Evolutionary conservation across 2,888 invertebrate species (phyloP).

Genomic region (Heliconius charithonia): DNA sequence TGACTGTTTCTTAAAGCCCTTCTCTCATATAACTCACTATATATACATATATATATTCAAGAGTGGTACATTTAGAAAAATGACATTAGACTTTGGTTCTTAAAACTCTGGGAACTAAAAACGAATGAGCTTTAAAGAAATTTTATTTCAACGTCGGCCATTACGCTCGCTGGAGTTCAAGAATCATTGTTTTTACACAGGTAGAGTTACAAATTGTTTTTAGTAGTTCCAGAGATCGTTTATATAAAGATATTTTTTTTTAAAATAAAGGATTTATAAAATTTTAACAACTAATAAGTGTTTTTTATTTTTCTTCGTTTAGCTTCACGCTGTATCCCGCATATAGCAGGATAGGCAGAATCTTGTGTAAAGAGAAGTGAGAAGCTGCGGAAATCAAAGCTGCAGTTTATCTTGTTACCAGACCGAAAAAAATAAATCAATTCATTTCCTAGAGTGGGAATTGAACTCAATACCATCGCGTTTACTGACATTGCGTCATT

Average conservation of each 20-base stretch:
- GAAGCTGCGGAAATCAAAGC: too few relatives aligned
- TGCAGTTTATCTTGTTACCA: too few relatives aligned
- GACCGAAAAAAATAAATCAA: too few relatives aligned
- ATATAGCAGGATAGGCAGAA: background rate
- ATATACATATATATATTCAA: constrained; percentile 13
- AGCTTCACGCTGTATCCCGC: background rate
- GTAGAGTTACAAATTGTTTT: constrained; percentile 16
- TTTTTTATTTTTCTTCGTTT: background rate
- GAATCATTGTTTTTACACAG: constrained; percentile 69
- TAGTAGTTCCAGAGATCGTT: background rate
- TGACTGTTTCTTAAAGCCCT: constrained; percentile 21
- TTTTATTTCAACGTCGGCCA: constrained; percentile 26
- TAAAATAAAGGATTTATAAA: background rate
- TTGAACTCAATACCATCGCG: too few relatives aligned
- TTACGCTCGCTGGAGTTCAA: constrained; percentile 51
- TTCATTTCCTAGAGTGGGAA: too few relatives aligned
- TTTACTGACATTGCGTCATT: too few relatives aligned
- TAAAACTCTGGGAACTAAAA: constrained; percentile 29
- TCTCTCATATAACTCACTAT: constrained; percentile 12
- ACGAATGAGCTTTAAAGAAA: constrained; percentile 27
- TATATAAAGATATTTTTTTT: background rate
- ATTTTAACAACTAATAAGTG: background rate
- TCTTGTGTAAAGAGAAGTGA: too few relatives aligned
- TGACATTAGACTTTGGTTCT: constrained; percentile 27
- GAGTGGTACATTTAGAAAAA: constrained; percentile 23